phyloP scores from a whole-genome alignment of 1,140 invertebrate species.

The Cydia splendana region DNA sequence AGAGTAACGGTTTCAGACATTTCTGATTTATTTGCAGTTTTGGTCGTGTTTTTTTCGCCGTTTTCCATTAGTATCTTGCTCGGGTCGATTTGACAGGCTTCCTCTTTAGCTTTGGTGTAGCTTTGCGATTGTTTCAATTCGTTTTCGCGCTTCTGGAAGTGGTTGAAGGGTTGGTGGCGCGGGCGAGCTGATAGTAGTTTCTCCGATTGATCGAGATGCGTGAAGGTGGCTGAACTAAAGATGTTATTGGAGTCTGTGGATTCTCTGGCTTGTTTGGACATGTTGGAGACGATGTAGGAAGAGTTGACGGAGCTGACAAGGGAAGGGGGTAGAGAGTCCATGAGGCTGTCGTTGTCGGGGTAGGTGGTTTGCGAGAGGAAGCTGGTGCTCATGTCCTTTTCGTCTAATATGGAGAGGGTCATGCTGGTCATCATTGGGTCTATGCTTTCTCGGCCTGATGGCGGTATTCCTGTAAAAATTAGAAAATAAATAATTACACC shows the following conservation, averaged over 20 bases:
- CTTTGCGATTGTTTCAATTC: conserved; percentile 61
- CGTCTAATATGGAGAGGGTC: conserved; percentile 76
- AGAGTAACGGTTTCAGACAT: conserved; percentile 70
- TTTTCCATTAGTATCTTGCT: conserved; percentile 69
- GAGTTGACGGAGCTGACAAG: conserved; percentile 75
- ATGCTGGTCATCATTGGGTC: conserved; percentile 77
- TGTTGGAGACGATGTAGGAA: conserved; percentile 68
- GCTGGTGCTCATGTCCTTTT: conserved; percentile 79
- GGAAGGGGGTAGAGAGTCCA: conserved; percentile 72
- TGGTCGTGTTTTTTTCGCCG: conserved; percentile 57
- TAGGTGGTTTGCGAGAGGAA: conserved; percentile 77
- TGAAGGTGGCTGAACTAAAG: conserved; percentile 77
- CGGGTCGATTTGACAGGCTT: conserved; percentile 68
- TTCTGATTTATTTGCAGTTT: conserved; percentile 49
- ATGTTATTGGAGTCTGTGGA: conserved; percentile 71
- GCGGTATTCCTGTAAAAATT: conserved; percentile 53
- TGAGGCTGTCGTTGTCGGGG: conserved; percentile 73
- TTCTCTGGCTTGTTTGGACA: conserved; percentile 56
- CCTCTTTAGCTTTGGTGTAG: conserved; percentile 69
- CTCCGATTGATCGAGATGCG: conserved; percentile 69
- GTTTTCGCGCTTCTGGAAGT: conserved; percentile 64
- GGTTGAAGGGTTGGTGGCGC: conserved; percentile 63
- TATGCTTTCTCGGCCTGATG: conserved; percentile 64
- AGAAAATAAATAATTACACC: not conserved
- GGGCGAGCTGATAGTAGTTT: conserved; percentile 64